Evolutionary conservation across 2,797 vertebrate species (phyloP).

Genomic region (Staurois parvus): DNA sequence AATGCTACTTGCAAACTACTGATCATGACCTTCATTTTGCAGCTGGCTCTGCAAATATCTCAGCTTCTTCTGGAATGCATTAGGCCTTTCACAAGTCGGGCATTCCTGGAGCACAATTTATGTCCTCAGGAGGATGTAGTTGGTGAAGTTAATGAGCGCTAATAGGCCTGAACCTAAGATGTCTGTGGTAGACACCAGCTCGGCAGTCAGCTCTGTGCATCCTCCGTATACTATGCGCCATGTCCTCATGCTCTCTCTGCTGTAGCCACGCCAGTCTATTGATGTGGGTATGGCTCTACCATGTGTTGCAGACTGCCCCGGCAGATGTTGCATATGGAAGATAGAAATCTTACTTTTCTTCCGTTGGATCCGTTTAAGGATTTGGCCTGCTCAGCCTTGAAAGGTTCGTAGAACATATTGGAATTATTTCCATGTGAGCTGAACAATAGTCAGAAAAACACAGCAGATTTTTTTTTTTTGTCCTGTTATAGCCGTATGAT

Average conservation of each 20-base stretch:
- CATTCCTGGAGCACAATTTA: conserved; percentile 4
- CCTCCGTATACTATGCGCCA: background rate
- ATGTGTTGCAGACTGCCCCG: conserved; percentile 33
- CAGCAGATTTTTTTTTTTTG: conserved; percentile 39
- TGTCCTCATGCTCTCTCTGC: conserved; percentile 24
- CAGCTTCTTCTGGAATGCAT: background rate
- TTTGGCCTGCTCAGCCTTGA: conserved; percentile 6
- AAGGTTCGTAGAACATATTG: conserved; percentile 43
- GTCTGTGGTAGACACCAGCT: conserved; percentile 32
- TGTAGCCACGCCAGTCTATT: conserved; percentile 22
- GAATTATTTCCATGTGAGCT: conserved; percentile 49
- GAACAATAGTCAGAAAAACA: conserved; percentile 43
- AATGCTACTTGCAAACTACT: background rate
- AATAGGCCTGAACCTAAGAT: conserved; percentile 17
- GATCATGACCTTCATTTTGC: conserved; percentile 25
- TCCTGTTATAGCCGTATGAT: conserved; percentile 24
- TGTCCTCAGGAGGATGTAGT: background rate
- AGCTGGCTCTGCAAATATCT: background rate
- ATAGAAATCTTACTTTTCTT: conserved; percentile 36
- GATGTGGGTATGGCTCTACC: conserved; percentile 49
- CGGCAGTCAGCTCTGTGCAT: background rate
- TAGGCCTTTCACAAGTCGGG: background rate
- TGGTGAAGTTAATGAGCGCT: conserved; percentile 32
- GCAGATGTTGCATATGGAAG: conserved; percentile 50
- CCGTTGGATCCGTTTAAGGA: conserved; percentile 26